A percentile compares a stretch with the other conserved stretches of the same genome.
phyloP scores from a whole-genome alignment of 2,888 invertebrate genomes.

The Perizoma flavofasciatum region DNA sequence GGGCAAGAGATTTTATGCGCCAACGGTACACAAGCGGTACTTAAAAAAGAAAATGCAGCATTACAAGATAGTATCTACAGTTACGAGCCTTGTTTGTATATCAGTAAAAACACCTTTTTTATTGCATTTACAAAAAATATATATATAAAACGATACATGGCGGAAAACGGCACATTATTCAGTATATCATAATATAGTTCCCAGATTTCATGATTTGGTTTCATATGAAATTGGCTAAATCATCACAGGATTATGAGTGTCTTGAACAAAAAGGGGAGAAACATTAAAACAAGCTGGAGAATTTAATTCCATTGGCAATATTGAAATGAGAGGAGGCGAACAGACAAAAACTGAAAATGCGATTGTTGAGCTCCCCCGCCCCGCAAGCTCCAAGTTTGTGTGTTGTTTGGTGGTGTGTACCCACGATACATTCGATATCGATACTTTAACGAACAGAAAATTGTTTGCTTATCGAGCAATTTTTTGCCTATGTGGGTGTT shows the following conservation, averaged over 20 bases:
- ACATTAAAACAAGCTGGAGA: conserved; percentile 66
- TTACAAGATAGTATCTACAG: conserved; percentile 2
- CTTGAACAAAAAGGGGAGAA: conserved; percentile 54
- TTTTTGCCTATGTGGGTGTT: conserved; percentile 14
- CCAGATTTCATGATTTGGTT: conserved; percentile 21
- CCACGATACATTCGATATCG: conserved; percentile 44
- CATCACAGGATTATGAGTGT: conserved; percentile 33
- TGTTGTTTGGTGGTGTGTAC: conserved; percentile 34
- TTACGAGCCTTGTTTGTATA: conserved; percentile 16
- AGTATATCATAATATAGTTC: neutral
- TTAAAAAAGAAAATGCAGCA: conserved; percentile 11
- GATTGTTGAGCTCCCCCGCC: conserved; percentile 62
- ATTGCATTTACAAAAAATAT: neutral
- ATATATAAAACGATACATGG: neutral
- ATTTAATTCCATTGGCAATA: conserved; percentile 73
- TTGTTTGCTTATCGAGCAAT: conserved; percentile 10
- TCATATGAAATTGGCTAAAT: conserved; percentile 25
- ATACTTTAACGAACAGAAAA: conserved; percentile 33
- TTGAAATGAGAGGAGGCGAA: conserved; percentile 62
- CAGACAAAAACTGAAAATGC: conserved; percentile 68
- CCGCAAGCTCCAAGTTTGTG: conserved; percentile 49
- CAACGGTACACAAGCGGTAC: conserved; percentile 3
- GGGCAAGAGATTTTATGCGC: neutral
- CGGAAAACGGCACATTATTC: neutral
- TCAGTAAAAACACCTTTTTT: conserved; percentile 11